These are phyloP conservation scores for Smithornis capensis DNA, from an alignment of 2,113 vertebrate species.

Conservation along the genomic window DNA sequence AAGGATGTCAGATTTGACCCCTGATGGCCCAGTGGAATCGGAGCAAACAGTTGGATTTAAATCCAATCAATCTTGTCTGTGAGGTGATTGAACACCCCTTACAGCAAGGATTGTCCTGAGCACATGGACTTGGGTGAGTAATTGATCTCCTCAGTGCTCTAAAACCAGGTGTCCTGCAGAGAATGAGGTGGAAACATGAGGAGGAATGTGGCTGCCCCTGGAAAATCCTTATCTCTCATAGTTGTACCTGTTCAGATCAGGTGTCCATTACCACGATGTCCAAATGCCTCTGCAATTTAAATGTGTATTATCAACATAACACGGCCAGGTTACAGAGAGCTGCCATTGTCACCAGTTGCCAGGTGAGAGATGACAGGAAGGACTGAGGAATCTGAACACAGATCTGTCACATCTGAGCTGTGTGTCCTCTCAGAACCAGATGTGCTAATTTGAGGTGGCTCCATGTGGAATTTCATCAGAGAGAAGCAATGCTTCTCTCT, in stretches of 20 bases:
- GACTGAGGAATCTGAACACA: not conserved
- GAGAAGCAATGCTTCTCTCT: not conserved
- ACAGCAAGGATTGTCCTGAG: slow-evolving; percentile 29
- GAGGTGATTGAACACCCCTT: slow-evolving; percentile 36
- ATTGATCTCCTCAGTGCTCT: slow-evolving; percentile 28
- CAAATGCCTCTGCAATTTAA: not conserved
- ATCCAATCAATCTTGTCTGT: slow-evolving; percentile 39
- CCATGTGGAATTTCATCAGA: not conserved
- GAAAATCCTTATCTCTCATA: not conserved
- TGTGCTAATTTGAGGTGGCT: not conserved
- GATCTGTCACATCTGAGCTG: not conserved
- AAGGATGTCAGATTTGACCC: slow-evolving; percentile 58
- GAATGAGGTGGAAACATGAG: not conserved
- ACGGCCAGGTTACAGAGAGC: not conserved
- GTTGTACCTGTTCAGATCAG: not conserved
- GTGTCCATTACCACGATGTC: not conserved
- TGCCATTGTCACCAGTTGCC: not conserved
- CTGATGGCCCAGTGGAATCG: slow-evolving; percentile 16
- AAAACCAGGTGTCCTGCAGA: slow-evolving; percentile 2
- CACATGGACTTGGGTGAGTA: slow-evolving; percentile 14
- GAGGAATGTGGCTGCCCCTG: not conserved
- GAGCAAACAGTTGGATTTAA: slow-evolving; percentile 51
- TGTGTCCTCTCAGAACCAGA: not conserved
- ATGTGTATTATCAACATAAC: not conserved
- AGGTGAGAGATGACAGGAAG: not conserved